These are phyloP conservation scores for Drosophila saltans DNA, from an alignment of 1,140 invertebrate genomes.

Conservation along the genomic window DNA sequence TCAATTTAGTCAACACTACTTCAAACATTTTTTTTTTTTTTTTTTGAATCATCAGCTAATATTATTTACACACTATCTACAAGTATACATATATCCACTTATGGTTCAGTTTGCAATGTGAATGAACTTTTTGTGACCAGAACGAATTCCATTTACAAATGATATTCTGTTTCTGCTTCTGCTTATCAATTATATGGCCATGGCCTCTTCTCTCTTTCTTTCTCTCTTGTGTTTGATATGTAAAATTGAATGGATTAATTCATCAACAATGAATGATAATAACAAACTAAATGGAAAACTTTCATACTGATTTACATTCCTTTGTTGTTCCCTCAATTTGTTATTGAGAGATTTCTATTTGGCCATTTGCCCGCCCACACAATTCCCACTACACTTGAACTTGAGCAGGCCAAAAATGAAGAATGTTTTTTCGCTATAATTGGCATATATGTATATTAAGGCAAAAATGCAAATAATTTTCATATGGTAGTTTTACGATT, in stretches of 20 bases:
- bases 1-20: no score
- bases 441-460: background rate
- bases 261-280: background rate
- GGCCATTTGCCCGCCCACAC: constrained; percentile 26
- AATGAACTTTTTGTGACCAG: constrained; percentile 2
- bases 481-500: no score
- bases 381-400: constrained; percentile 44
- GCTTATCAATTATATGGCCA: constrained; percentile 6
- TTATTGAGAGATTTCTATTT: background rate
- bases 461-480: no score
- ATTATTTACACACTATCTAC: no score
- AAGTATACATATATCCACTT: background rate
- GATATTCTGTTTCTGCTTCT: background rate
- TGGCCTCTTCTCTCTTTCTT: background rate
- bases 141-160: no score
- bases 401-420: constrained; percentile 27
- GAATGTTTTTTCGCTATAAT: constrained; percentile 31
- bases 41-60: no score
- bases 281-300: constrained; percentile 8
- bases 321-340: constrained; percentile 8
- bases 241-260: constrained; percentile 3
- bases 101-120: background rate
- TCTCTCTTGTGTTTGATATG: background rate
- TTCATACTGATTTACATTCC: background rate
- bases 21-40: no score